A percentile compares a stretch with the other conserved stretches of the same genome.
phyloP scores from a whole-genome alignment of 2,888 invertebrate genomes.

The Aphodius granarius region DNA sequence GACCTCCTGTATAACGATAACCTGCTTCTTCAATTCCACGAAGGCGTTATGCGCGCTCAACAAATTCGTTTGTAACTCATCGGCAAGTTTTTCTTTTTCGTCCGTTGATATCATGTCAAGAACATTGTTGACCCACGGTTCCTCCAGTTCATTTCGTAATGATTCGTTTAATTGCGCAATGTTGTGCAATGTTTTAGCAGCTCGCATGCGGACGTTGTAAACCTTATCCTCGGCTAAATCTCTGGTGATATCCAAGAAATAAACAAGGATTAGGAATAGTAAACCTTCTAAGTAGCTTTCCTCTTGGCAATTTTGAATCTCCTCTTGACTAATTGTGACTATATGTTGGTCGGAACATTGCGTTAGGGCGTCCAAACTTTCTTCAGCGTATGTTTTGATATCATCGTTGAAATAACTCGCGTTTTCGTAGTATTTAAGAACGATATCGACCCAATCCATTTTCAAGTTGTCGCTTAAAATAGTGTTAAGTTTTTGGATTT shows the following conservation, averaged over 20 bases:
- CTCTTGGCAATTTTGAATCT: slow-evolving; percentile 28
- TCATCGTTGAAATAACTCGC: slow-evolving; percentile 38
- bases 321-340: slow-evolving; percentile 21
- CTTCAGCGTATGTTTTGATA: slow-evolving; percentile 45
- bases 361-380: slow-evolving; percentile 41
- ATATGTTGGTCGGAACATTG: slow-evolving; percentile 31
- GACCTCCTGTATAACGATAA: neutral
- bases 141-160: slow-evolving; percentile 38
- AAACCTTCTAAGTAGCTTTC: slow-evolving; percentile 44
- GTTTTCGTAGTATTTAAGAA: slow-evolving; percentile 32
- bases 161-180: slow-evolving; percentile 38
- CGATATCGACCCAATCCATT: slow-evolving; percentile 34
- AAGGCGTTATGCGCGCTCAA: slow-evolving; percentile 9
- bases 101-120: slow-evolving; percentile 11
- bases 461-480: slow-evolving; percentile 38
- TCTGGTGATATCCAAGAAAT: slow-evolving; percentile 40
- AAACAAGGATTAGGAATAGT: slow-evolving; percentile 39
- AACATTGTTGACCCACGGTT: slow-evolving; percentile 38
- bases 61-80: slow-evolving; percentile 15
- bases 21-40: slow-evolving; percentile 10
- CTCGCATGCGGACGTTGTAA: slow-evolving; percentile 43
- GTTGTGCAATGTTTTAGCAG: slow-evolving; percentile 40
- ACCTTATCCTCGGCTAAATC: slow-evolving; percentile 43
- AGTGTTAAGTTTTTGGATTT: slow-evolving; percentile 31
- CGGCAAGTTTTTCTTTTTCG: slow-evolving; percentile 13